These are phyloP conservation scores for Cactoblastis cactorum DNA, from an alignment of 2,888 invertebrate genomes.

Conservation along the genomic window DNA sequence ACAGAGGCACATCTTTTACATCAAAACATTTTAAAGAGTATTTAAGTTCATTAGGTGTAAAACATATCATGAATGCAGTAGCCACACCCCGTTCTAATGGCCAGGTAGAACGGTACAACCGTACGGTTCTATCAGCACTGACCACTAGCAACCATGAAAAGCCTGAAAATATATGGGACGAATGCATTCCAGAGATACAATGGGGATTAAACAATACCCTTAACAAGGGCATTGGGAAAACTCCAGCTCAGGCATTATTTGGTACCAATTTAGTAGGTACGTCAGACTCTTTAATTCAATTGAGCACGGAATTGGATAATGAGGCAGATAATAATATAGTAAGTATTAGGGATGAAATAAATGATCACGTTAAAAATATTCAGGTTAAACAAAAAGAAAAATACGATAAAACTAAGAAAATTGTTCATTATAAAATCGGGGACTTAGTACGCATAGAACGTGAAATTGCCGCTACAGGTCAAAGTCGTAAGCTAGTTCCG, in stretches of 20 bases:
- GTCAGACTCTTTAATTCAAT: background rate
- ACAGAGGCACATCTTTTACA: constrained; percentile 1
- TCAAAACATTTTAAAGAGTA: background rate
- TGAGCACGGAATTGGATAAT: no score
- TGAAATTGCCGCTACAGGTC: background rate
- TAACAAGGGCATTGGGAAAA: constrained; percentile 15
- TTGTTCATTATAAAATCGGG: constrained; percentile 8
- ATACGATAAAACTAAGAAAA: constrained; percentile 9
- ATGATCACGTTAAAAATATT: background rate
- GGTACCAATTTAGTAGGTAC: background rate
- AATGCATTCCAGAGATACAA: constrained; percentile 13
- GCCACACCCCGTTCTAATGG: background rate
- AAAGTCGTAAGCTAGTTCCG: background rate
- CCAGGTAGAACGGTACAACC: constrained; percentile 9
- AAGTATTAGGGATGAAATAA: background rate
- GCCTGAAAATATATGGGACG: constrained; percentile 12
- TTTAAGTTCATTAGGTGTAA: background rate
- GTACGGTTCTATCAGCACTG: background rate
- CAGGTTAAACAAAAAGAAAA: constrained; percentile 10
- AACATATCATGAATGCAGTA: background rate
- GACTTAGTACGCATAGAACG: constrained; percentile 16
- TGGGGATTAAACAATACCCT: constrained; percentile 15
- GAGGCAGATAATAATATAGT: no score
- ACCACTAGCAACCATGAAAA: constrained; percentile 10
- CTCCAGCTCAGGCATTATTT: constrained; percentile 12